A percentile compares a stretch with the other conserved stretches of the same genome.
Evolutionary conservation across 2,888 invertebrate genomes (phyloP).

Genomic region (Geophilus truncorum): DNA sequence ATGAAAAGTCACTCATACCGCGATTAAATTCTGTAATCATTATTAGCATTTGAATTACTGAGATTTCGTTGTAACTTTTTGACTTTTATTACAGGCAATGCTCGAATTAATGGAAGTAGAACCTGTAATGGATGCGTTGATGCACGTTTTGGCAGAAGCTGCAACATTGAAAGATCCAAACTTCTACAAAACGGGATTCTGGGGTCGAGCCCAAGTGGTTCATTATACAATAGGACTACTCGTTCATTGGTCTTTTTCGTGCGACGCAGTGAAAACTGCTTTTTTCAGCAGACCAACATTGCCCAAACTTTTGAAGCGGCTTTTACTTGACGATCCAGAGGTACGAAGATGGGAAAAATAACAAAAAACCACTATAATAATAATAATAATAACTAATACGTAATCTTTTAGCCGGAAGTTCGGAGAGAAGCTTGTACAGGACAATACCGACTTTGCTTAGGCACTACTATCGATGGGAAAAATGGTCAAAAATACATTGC

Average conservation of each 20-base stretch:
- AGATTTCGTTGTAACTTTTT: background rate
- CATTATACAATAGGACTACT: slow-evolving; percentile 88
- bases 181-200: slow-evolving; percentile 85
- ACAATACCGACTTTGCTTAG: slow-evolving; percentile 78
- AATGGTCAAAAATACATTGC: slow-evolving; percentile 53
- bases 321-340: slow-evolving; percentile 87
- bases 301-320: slow-evolving; percentile 68
- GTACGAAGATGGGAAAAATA: slow-evolving; percentile 39
- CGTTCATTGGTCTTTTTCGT: slow-evolving; percentile 88
- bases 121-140: slow-evolving; percentile 72
- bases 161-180: slow-evolving; percentile 72
- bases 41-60: no score
- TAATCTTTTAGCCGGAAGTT: slow-evolving; percentile 63
- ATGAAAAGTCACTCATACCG: slow-evolving; percentile 64
- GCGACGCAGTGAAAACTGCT: slow-evolving; percentile 67
- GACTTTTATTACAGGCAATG: slow-evolving; percentile 52
- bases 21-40: slow-evolving; percentile 51
- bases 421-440: slow-evolving; percentile 88
- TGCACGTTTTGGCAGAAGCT: slow-evolving; percentile 81
- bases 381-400: background rate
- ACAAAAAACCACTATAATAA: background rate
- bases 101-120: slow-evolving; percentile 80
- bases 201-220: slow-evolving; percentile 87
- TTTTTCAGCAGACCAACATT: slow-evolving; percentile 70
- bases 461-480: slow-evolving; percentile 50